Conservation (phyloP, 2,888 invertebrate genomes). For the Schrankia costaestrigalis region DNA sequence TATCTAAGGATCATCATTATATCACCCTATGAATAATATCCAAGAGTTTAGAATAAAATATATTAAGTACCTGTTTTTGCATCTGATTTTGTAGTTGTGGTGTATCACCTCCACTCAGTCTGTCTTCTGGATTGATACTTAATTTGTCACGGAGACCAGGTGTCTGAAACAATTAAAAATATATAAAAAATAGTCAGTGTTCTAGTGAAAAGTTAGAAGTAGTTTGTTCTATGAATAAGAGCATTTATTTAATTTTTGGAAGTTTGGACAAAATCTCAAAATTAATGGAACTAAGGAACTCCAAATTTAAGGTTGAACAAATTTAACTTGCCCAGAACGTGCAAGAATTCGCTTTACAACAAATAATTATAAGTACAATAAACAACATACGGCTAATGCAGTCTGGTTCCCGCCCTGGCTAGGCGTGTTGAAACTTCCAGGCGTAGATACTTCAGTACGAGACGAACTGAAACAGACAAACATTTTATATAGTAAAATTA, state of each 20-base stretch:
- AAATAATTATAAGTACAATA: background rate
- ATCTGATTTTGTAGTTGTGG: conserved; percentile 84
- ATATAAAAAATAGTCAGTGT: background rate
- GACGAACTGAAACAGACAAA: conserved; percentile 72
- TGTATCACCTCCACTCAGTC: conserved; percentile 85
- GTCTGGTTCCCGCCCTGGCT: conserved; percentile 59
- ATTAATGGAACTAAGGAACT: no score
- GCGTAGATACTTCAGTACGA: conserved; percentile 82
- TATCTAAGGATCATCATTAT: no score
- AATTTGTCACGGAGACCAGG: conserved; percentile 95
- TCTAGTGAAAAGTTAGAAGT: no score
- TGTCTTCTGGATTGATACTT: conserved; percentile 95
- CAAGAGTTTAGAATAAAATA: no score
- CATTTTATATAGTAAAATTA: background rate
- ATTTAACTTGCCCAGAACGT: no score
- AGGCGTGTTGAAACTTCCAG: conserved; percentile 82
- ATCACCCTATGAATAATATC: no score
- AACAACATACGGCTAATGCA: conserved; percentile 50
- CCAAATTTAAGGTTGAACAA: no score
- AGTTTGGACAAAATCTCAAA: no score
- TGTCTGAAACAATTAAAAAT: conserved; percentile 51
- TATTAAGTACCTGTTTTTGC: conserved; percentile 82
- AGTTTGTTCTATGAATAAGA: no score
- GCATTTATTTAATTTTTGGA: no score
- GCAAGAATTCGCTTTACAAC: no score